A percentile compares a stretch with the other conserved stretches of the same genome.
Conservation (phyloP, 2,888 invertebrate species). For the Xestia rhomboidea region DNA sequence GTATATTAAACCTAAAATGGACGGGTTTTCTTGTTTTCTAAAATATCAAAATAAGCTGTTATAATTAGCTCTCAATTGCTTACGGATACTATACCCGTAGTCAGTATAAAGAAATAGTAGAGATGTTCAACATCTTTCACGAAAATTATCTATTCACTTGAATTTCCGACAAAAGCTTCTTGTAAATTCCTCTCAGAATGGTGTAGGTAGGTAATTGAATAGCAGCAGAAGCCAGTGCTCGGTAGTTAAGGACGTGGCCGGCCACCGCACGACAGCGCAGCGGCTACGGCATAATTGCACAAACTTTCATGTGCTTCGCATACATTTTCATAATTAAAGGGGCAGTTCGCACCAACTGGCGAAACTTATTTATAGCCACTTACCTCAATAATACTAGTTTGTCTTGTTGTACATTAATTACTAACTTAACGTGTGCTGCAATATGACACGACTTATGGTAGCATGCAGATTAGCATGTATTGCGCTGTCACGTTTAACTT, state of each 20-base stretch:
- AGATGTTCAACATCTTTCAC: slow-evolving; percentile 10
- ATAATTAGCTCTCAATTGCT: slow-evolving; percentile 1
- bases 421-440: slow-evolving; percentile 31
- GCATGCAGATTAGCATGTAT: slow-evolving; percentile 23
- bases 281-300: slow-evolving; percentile 87
- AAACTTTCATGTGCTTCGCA: slow-evolving; percentile 90
- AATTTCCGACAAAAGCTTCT: slow-evolving; percentile 78
- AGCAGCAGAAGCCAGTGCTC: slow-evolving; percentile 81
- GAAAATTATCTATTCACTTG: slow-evolving; percentile 43
- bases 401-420: slow-evolving; percentile 55
- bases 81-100: background rate
- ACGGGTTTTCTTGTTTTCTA: background rate
- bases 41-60: background rate
- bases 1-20: too few relatives aligned
- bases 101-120: background rate
- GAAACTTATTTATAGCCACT: slow-evolving; percentile 83
- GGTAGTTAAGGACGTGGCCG: slow-evolving; percentile 83
- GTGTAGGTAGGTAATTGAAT: slow-evolving; percentile 85
- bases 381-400: slow-evolving; percentile 78
- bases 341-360: slow-evolving; percentile 86
- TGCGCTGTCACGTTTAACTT: slow-evolving; percentile 10
- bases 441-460: slow-evolving; percentile 25
- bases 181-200: slow-evolving; percentile 79
- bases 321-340: slow-evolving; percentile 90
- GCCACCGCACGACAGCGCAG: slow-evolving; percentile 79